Evolutionary conservation across 2,113 vertebrate species (phyloP).

Genomic region (Cynocephalus volans): DNA sequence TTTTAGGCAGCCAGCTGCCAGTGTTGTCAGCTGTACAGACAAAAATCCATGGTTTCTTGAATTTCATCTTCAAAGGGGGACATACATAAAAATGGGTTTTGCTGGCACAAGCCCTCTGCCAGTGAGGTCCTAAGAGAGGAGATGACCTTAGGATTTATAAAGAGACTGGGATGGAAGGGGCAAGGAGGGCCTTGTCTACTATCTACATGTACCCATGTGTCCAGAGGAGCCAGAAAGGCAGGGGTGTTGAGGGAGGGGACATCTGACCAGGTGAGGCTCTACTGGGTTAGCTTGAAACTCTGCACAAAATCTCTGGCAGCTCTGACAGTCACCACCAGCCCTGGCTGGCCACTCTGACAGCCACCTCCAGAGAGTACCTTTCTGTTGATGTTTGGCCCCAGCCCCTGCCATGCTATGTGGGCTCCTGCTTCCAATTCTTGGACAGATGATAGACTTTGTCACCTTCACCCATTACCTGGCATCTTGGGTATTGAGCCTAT

Average conservation of each 20-base stretch:
- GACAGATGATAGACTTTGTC: neutral
- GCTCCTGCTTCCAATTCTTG: neutral
- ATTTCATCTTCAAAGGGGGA: neutral
- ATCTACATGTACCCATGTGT: neutral
- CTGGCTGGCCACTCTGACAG: neutral
- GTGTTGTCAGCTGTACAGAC: neutral
- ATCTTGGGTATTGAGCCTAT: neutral
- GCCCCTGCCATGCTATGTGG: neutral
- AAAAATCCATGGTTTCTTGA: neutral
- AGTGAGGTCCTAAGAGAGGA: neutral
- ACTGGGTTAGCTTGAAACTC: neutral
- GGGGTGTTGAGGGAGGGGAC: neutral
- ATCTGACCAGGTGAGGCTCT: neutral
- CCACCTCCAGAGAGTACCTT: neutral
- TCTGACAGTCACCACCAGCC: neutral
- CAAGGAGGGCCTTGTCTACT: neutral
- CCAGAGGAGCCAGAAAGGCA: neutral
- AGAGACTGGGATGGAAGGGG: neutral
- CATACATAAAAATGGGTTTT: neutral
- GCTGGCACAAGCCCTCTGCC: neutral
- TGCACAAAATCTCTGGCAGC: neutral
- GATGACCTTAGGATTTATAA: neutral
- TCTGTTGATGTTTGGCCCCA: neutral
- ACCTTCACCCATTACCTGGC: neutral
- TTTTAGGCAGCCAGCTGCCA: neutral